These are phyloP conservation scores for Hippocampus guttulatus DNA, from an alignment of 2,113 vertebrate genomes.

Conservation along the genomic window DNA sequence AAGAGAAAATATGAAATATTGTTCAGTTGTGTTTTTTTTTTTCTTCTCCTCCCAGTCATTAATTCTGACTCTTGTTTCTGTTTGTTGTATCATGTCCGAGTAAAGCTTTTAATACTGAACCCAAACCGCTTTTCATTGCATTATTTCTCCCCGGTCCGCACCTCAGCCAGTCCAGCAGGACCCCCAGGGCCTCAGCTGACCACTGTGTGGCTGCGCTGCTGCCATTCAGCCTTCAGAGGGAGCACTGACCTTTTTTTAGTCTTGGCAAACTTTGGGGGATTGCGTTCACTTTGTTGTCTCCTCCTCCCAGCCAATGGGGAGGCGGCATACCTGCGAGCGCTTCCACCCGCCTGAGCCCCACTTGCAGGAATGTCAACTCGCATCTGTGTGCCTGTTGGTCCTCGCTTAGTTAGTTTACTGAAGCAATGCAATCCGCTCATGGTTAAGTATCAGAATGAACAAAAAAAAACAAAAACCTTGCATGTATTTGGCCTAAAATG, in stretches of 20 bases:
- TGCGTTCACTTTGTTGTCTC: not conserved
- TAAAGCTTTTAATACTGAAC: constrained; percentile 74
- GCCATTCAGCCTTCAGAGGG: constrained; percentile 59
- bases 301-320: constrained; percentile 24
- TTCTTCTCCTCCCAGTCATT: constrained; percentile 41
- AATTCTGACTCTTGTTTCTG: constrained; percentile 72
- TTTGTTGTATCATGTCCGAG: constrained; percentile 73
- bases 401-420: not conserved
- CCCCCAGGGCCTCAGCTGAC: constrained; percentile 62
- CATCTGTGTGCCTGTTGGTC: not conserved
- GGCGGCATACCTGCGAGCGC: constrained; percentile 10
- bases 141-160: not conserved
- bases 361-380: constrained; percentile 8
- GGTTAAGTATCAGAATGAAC: not conserved
- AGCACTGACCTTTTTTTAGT: constrained; percentile 42
- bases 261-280: not conserved
- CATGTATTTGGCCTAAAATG: not conserved
- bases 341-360: not conserved
- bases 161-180: constrained; percentile 72
- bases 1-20: constrained; percentile 45
- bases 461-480: not conserved
- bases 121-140: constrained; percentile 7
- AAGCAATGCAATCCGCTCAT: not conserved
- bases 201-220: constrained; percentile 36
- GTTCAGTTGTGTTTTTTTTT: constrained; percentile 38